These are phyloP conservation scores for Thripadectes ignobilis DNA, from an alignment of 2,797 vertebrate species.

Conservation along the genomic window DNA sequence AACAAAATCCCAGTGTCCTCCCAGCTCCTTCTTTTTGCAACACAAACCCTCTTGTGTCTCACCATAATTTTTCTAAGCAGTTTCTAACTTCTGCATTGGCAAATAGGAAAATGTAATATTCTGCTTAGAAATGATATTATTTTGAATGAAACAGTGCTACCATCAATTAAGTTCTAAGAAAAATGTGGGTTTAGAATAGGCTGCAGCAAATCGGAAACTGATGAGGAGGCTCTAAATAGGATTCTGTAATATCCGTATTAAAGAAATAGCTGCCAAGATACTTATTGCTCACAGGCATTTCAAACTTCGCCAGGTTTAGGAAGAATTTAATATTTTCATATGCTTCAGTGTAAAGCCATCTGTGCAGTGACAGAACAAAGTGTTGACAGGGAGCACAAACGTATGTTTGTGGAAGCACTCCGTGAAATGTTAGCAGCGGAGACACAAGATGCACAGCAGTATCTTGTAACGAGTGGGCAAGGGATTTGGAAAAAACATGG, in stretches of 20 bases:
- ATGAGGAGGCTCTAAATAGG: neutral
- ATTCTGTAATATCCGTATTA: neutral
- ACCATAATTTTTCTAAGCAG: neutral
- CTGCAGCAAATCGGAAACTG: neutral
- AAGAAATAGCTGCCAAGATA: constrained; percentile 4
- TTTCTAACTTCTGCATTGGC: neutral
- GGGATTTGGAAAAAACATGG: neutral
- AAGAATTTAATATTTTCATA: constrained; percentile 78
- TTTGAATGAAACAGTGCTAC: neutral
- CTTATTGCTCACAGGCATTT: constrained; percentile 30
- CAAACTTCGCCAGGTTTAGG: constrained; percentile 53
- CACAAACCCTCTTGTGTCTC: neutral
- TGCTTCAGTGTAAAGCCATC: constrained; percentile 76
- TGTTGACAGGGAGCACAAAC: constrained; percentile 64
- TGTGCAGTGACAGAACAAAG: constrained; percentile 68
- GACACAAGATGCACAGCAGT: constrained; percentile 5
- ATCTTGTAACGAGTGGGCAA: constrained; percentile 11
- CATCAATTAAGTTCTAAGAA: neutral
- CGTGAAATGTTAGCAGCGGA: constrained; percentile 43
- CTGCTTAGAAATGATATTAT: accelerated
- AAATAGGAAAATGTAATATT: neutral
- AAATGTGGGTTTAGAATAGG: neutral
- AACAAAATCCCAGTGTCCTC: neutral
- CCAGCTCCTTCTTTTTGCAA: neutral
- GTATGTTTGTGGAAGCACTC: constrained; percentile 69